These are phyloP conservation scores for Diarsia mendica DNA, from an alignment of 2,888 invertebrate species.

Conservation along the genomic window DNA sequence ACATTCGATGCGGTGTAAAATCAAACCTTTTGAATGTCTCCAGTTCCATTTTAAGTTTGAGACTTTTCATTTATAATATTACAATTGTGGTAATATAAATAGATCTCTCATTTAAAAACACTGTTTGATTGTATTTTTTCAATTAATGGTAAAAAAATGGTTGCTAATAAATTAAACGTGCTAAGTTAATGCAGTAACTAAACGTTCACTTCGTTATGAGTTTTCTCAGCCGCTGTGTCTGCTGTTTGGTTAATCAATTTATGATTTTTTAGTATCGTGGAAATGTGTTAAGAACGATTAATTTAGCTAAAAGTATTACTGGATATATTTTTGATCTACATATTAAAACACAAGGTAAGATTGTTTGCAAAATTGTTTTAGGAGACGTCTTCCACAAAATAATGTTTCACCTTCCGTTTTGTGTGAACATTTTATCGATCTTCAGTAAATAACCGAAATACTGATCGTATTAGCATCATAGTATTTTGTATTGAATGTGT, in stretches of 20 bases:
- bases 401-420: constrained; percentile 53
- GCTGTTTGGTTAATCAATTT: constrained; percentile 80
- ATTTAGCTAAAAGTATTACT: constrained; percentile 51
- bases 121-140: neutral
- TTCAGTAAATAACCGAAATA: constrained; percentile 61
- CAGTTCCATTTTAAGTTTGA: neutral
- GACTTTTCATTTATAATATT: neutral
- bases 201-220: constrained; percentile 84
- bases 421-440: constrained; percentile 65
- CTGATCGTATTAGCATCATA: constrained; percentile 45
- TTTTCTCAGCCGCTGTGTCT: constrained; percentile 85
- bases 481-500: constrained; percentile 55
- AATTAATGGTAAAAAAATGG: neutral
- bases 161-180: constrained; percentile 4
- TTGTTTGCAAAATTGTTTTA: constrained; percentile 22
- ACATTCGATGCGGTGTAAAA: neutral
- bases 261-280: constrained; percentile 60
- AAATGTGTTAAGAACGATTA: constrained; percentile 69
- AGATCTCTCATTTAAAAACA: neutral
- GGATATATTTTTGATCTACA: constrained; percentile 46
- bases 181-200: constrained; percentile 65
- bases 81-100: neutral
- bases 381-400: constrained; percentile 33
- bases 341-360: constrained; percentile 54
- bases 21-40: neutral